Evolutionary conservation across 2,113 vertebrate genomes (phyloP).

Genomic region (Synchiropus splendidus): DNA sequence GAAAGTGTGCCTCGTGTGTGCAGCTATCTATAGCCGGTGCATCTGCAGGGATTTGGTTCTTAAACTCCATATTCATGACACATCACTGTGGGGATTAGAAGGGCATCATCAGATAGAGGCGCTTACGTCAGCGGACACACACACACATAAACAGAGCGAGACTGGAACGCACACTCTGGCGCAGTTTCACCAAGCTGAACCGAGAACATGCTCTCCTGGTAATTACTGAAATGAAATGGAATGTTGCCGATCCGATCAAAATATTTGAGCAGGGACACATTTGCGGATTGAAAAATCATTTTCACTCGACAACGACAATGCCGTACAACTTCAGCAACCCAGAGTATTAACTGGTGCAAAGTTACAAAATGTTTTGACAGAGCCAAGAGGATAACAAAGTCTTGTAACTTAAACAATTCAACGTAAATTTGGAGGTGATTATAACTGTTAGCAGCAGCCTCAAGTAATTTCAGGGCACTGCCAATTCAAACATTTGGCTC

Average conservation of each 20-base stretch:
- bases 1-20: conserved; percentile 27
- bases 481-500: conserved; percentile 25
- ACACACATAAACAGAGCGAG: conserved; percentile 14
- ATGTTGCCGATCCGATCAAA: too few species aligned
- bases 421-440: conserved; percentile 19
- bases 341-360: too few species aligned
- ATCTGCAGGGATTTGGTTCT: conserved; percentile 73
- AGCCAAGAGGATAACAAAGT: conserved; percentile 10
- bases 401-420: conserved; percentile 12
- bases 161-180: conserved; percentile 4
- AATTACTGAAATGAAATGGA: too few species aligned
- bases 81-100: conserved; percentile 78
- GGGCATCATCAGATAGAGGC: conserved; percentile 73
- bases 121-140: conserved; percentile 52
- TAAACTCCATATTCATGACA: conserved; percentile 82
- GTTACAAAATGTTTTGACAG: not conserved
- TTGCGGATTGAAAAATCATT: too few species aligned
- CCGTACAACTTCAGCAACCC: too few species aligned
- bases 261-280: too few species aligned
- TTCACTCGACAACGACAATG: too few species aligned
- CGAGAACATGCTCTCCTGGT: too few species aligned
- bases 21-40: conserved; percentile 71
- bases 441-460: conserved; percentile 21
- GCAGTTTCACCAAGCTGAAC: too few species aligned
- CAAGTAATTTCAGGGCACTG: not conserved